A percentile compares a stretch with the other conserved stretches of the same genome.
These are phyloP conservation scores for Lycocerus yunnanus DNA, from an alignment of 2,888 invertebrate species.

Conservation along the genomic window DNA sequence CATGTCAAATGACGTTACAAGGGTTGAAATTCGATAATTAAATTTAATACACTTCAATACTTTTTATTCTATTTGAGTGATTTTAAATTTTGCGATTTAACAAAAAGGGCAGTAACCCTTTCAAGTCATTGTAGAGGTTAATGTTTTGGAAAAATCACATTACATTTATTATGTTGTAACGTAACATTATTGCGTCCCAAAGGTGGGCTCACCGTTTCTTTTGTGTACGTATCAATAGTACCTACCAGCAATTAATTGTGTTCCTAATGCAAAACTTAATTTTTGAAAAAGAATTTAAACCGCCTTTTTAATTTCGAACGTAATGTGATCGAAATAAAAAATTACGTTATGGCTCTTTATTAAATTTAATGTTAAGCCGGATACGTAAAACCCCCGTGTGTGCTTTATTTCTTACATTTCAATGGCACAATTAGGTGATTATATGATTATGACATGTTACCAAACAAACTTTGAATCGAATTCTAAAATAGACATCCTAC, in stretches of 20 bases:
- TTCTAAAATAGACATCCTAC: neutral
- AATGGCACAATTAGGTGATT: conserved; percentile 7
- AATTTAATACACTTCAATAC: conserved; percentile 37
- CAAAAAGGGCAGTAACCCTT: conserved; percentile 53
- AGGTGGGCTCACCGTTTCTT: conserved; percentile 2
- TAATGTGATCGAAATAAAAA: conserved; percentile 2
- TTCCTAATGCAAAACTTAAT: neutral
- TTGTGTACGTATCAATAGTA: neutral
- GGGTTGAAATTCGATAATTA: conserved; percentile 32
- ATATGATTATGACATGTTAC: conserved; percentile 9
- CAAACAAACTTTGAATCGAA: conserved; percentile 8
- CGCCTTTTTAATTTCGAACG: neutral
- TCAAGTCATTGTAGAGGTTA: conserved; percentile 48
- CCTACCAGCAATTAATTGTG: neutral
- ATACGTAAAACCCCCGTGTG: neutral
- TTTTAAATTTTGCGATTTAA: conserved; percentile 38
- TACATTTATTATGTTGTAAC: conserved; percentile 53
- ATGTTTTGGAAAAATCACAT: conserved; percentile 56
- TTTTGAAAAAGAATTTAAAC: neutral
- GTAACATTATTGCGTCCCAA: conserved; percentile 36
- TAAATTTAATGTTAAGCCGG: conserved; percentile 2
- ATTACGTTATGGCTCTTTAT: neutral
- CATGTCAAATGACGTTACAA: conserved; percentile 4
- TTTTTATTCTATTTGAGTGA: conserved; percentile 37
- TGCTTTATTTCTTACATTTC: neutral